Conservation (phyloP, 2,888 invertebrate species). For the Hyppa rectilinea region DNA sequence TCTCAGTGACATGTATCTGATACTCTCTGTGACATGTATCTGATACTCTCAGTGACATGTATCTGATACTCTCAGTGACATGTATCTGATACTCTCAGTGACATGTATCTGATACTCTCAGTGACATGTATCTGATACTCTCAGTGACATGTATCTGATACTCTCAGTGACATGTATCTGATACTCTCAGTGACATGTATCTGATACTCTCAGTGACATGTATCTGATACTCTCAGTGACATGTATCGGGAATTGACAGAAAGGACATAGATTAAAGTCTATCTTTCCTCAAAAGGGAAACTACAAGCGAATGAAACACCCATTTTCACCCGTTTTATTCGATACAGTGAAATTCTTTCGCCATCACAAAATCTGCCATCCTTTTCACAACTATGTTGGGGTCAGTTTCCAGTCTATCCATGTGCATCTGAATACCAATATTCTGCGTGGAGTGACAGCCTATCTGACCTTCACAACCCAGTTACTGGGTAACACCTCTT, state of each 20-base stretch:
- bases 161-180: slow-evolving; percentile 17
- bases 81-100: slow-evolving; percentile 14
- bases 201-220: slow-evolving; percentile 15
- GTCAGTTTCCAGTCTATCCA: neutral
- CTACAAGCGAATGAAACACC: neutral
- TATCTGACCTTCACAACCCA: neutral
- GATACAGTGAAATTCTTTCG: neutral
- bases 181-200: slow-evolving; percentile 17
- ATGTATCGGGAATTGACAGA: neutral
- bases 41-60: slow-evolving; percentile 17
- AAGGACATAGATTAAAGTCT: neutral
- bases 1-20: no score
- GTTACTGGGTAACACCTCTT: neutral
- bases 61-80: slow-evolving; percentile 14
- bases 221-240: slow-evolving; percentile 8
- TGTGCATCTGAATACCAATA: neutral
- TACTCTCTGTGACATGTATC: no score
- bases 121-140: slow-evolving; percentile 1
- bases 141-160: slow-evolving; percentile 17
- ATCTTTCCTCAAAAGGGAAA: neutral
- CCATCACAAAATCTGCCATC: neutral
- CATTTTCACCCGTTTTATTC: neutral
- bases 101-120: slow-evolving; percentile 16
- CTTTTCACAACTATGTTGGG: neutral
- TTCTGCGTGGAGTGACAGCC: neutral